Conservation (phyloP, 2,888 invertebrate species). For the Rhingia rostrata region DNA sequence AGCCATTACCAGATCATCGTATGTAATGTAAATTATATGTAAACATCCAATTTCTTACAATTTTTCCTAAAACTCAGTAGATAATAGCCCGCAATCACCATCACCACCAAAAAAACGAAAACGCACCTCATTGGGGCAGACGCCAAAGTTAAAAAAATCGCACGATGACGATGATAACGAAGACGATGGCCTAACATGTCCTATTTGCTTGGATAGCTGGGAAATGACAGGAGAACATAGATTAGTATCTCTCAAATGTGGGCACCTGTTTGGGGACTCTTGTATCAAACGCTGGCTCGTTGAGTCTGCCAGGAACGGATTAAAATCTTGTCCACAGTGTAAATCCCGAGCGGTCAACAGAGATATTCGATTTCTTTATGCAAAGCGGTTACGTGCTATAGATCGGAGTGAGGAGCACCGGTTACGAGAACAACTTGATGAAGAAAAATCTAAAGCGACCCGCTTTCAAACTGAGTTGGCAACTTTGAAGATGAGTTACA, state of each 20-base stretch:
- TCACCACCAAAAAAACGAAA: conserved; percentile 80
- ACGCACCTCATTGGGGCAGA: conserved; percentile 76
- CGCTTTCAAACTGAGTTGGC: conserved; percentile 86
- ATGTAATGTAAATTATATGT: conserved; percentile 2
- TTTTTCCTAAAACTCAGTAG: conserved; percentile 8
- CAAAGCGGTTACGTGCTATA: conserved; percentile 88
- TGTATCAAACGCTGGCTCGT: conserved; percentile 85
- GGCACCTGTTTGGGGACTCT: conserved; percentile 93
- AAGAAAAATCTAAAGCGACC: conserved; percentile 85
- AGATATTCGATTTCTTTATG: conserved; percentile 92
- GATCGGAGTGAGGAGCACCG: conserved; percentile 91
- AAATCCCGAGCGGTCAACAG: conserved; percentile 88
- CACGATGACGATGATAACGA: conserved; percentile 82
- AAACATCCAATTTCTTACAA: neutral
- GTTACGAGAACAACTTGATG: conserved; percentile 86
- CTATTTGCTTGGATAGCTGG: conserved; percentile 95
- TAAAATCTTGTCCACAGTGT: conserved; percentile 92
- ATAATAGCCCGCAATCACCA: conserved; percentile 74
- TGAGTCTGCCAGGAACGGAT: conserved; percentile 79
- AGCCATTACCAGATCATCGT: conserved; percentile 21
- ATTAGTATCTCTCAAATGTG: conserved; percentile 93
- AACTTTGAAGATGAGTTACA: conserved; percentile 79
- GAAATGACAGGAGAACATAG: conserved; percentile 93
- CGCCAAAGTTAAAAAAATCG: conserved; percentile 75
- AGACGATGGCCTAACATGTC: conserved; percentile 89